Base-by-base conservation (phyloP, 2,113 vertebrate genomes). In the Lethenteron camtschaticum region DNA sequence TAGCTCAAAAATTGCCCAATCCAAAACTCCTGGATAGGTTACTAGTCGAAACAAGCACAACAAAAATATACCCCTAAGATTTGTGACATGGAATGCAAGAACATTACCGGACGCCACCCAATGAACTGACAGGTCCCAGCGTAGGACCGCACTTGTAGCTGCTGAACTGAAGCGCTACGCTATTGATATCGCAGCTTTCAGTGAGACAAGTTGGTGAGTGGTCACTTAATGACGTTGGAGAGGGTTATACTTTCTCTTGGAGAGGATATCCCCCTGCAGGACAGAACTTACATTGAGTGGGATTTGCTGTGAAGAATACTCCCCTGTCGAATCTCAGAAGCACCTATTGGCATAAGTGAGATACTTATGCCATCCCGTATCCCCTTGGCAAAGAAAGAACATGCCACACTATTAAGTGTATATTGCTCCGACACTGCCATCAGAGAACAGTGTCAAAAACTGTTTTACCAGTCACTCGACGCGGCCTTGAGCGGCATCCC, bases 261-360 rank as follows among this genome's bases (percentile, higher is more conserved):
- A 66, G 24, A 66, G 63, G 63, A 66, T 9, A 66, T 16, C 8
- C 63, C n/a, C 24, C 63, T 66, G 63, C n/a, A 11, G 63, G 24
- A 9, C n/a, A 24, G 24, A 16, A 24, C 63, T 16, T 66, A 9
- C 63, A 66, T 66, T 2, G 63, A 24, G 24, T 66, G 9, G 63
- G 63, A n/a, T 66, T 66, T 66, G 9, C 63, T 10, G 63, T 66
- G 24, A 66, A 66, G 63, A 66, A 66, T 24, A 66, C n/a, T 66
- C n/a, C 24, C 24, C n/a, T 11, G n/a, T 16, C n/a, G 9, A 24
- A 11, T n/a, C 63, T 66, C n/a, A 11, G 63, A 9, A 24, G n/a
- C 24, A n/a, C 63, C 24, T 66, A 2, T 11, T n/a, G 63, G 63
- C 10, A 66, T 66, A 16, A 24, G 24, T 10, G 24, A 66, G 24